Conservation (phyloP, 2,888 invertebrate species). For the Mellilla xanthometata region DNA sequence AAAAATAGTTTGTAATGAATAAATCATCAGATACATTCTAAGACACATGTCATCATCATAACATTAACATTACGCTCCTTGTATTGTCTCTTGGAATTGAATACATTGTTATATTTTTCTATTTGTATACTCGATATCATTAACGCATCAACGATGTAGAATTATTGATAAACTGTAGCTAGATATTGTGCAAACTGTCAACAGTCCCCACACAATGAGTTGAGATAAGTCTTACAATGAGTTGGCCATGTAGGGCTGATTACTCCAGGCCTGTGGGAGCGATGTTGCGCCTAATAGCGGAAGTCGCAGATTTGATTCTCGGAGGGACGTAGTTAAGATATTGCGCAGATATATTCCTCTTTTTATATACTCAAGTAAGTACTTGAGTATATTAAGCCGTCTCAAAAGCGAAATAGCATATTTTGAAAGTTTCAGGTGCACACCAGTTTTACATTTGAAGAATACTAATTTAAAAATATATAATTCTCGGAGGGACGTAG, state of each 20-base stretch:
- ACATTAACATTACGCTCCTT: conserved; percentile 28
- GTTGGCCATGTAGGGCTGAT: conserved; percentile 16
- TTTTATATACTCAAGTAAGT: too few species aligned
- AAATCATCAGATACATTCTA: too few species aligned
- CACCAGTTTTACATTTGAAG: too few species aligned
- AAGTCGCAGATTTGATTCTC: conserved; percentile 55
- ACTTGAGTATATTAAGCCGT: too few species aligned
- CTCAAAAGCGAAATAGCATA: too few species aligned
- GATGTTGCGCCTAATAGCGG: conserved; percentile 46
- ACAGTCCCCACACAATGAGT: conserved; percentile 3
- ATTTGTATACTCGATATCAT: conserved; percentile 18
- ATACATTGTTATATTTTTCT: conserved; percentile 38
- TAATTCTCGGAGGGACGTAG: conserved; percentile 44
- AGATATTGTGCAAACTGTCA: conserved; percentile 21
- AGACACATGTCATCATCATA: conserved; percentile 26
- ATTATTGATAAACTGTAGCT: conserved; percentile 25
- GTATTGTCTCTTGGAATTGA: conserved; percentile 13
- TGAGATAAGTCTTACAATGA: conserved; percentile 18
- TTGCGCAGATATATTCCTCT: background rate
- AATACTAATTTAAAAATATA: too few species aligned
- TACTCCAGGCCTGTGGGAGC: background rate
- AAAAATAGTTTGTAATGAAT: too few species aligned
- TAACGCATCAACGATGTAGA: conserved; percentile 14
- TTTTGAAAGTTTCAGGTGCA: too few species aligned
- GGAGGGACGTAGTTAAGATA: conserved; percentile 30